Evolutionary conservation across 2,113 vertebrate species (phyloP).

Genomic region (Chamaetylas fuelleborni): DNA sequence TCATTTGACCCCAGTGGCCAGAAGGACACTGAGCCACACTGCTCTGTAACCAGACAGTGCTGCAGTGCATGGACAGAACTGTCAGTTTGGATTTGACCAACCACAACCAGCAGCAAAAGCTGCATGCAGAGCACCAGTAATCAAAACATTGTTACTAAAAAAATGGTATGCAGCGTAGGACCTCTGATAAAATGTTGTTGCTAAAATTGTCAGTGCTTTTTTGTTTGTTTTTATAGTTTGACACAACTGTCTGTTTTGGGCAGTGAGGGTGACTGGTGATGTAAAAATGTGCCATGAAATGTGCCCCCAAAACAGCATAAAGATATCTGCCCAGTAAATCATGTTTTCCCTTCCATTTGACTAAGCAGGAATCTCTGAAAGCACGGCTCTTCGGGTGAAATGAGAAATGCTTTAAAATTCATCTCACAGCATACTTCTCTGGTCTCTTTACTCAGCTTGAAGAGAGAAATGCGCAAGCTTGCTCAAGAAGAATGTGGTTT

Average conservation of each 20-base stretch:
- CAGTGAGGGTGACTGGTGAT: not conserved
- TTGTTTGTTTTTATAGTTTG: not conserved
- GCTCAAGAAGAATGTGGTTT: constrained; percentile 93
- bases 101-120: not conserved
- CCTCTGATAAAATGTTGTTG: not conserved
- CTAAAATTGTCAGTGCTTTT: not conserved
- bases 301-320: not conserved
- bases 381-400: not conserved
- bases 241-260: not conserved
- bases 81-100: not conserved
- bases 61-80: not conserved
- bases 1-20: not conserved
- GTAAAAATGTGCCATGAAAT: not conserved
- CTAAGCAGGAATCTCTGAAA: not conserved
- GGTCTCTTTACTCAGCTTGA: constrained; percentile 79
- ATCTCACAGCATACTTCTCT: constrained; percentile 5
- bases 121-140: not conserved
- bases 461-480: constrained; percentile 94
- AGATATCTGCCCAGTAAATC: not conserved
- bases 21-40: not conserved
- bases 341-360: not conserved
- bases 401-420: not conserved
- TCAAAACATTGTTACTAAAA: not conserved
- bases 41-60: not conserved
- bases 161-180: not conserved